Percentiles rank a stretch among this genome's conserved stretches.
Evolutionary conservation across 1,140 invertebrate genomes (phyloP).

Genomic region (Drosophila tsacasi): DNA sequence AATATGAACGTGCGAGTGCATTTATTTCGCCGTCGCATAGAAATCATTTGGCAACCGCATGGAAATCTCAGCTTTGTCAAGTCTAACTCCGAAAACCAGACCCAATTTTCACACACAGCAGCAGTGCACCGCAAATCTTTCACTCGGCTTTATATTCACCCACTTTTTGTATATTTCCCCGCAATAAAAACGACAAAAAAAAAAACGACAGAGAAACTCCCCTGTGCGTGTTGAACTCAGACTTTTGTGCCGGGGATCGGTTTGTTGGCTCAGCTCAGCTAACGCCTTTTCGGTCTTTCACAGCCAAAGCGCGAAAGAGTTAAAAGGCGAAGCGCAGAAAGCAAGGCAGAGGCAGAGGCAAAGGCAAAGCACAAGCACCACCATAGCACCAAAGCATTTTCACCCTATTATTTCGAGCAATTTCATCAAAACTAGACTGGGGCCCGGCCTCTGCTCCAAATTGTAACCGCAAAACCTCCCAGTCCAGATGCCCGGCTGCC

Average conservation of each 20-base stretch:
- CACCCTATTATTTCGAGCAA: slow-evolving; percentile 82
- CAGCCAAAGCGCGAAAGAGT: slow-evolving; percentile 77
- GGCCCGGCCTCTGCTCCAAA: slow-evolving; percentile 68
- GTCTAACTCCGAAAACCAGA: slow-evolving; percentile 65
- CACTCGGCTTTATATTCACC: slow-evolving; percentile 51
- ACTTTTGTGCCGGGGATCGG: slow-evolving; percentile 62
- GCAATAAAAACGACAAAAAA: slow-evolving; percentile 38
- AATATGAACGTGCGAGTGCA: slow-evolving; percentile 21
- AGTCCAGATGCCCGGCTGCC: slow-evolving; percentile 41
- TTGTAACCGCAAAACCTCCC: slow-evolving; percentile 65
- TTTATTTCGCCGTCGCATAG: slow-evolving; percentile 30
- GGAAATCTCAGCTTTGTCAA: slow-evolving; percentile 75
- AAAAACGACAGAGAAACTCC: slow-evolving; percentile 39
- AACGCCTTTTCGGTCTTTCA: slow-evolving; percentile 78
- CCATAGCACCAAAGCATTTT: slow-evolving; percentile 65
- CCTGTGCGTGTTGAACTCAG: slow-evolving; percentile 62
- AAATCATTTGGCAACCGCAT: slow-evolving; percentile 67
- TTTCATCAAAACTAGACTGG: slow-evolving; percentile 79
- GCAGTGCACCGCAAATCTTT: slow-evolving; percentile 75
- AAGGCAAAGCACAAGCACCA: slow-evolving; percentile 7
- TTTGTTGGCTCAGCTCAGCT: slow-evolving; percentile 38
- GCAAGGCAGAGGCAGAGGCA: slow-evolving; percentile 24
- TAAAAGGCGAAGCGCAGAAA: slow-evolving; percentile 59
- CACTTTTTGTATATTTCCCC: slow-evolving; percentile 24
- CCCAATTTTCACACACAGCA: slow-evolving; percentile 58